Evolutionary conservation across 2,888 invertebrate genomes (phyloP).

Genomic region (Metalampra italica): DNA sequence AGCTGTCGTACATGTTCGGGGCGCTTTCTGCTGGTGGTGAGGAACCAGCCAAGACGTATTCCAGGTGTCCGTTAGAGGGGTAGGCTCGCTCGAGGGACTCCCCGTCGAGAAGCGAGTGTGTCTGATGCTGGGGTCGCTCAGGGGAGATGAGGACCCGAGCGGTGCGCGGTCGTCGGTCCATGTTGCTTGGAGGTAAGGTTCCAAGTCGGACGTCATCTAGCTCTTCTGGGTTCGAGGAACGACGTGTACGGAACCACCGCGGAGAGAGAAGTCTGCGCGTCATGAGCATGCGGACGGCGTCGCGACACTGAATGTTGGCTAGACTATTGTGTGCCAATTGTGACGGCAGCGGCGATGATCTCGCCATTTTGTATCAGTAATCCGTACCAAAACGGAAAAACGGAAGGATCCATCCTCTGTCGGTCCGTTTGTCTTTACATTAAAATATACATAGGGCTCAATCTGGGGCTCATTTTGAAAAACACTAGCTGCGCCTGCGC

Average conservation of each 20-base stretch:
- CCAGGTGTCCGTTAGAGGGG: constrained; percentile 82
- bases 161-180: constrained; percentile 48
- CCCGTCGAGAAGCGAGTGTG: constrained; percentile 45
- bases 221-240: constrained; percentile 46
- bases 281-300: constrained; percentile 64
- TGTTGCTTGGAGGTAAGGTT: constrained; percentile 35
- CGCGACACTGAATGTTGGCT: constrained; percentile 41
- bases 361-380: constrained; percentile 18
- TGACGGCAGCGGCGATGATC: constrained; percentile 38
- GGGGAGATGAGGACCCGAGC: constrained; percentile 45
- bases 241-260: constrained; percentile 59
- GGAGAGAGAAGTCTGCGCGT: constrained; percentile 58
- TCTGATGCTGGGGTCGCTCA: constrained; percentile 27
- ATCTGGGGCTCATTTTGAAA: no score
- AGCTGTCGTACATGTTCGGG: constrained; percentile 89
- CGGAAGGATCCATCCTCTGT: no score
- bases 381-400: no score
- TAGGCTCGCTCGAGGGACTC: constrained; percentile 82
- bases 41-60: constrained; percentile 68
- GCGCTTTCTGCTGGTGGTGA: constrained; percentile 90
- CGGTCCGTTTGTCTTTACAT: no score
- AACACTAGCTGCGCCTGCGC: no score
- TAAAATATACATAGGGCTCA: no score
- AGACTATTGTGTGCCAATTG: constrained; percentile 59
- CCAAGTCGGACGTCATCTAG: constrained; percentile 39